These are phyloP conservation scores for Cyclura pinguis DNA, from an alignment of 2,797 vertebrate genomes.

Conservation along the genomic window DNA sequence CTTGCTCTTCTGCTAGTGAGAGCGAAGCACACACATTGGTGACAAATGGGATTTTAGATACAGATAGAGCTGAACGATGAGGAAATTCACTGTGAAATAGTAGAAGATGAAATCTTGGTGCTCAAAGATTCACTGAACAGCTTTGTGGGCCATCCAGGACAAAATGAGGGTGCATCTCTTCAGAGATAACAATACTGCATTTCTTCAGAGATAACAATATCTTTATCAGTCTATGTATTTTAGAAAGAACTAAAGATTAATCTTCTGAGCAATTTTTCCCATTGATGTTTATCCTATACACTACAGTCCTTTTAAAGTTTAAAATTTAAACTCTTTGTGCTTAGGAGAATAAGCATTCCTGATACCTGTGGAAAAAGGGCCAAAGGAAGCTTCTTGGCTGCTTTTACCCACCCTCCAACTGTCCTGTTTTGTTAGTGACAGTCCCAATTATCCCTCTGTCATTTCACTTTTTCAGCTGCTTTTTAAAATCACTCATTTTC, in stretches of 20 bases:
- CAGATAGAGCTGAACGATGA: conserved; percentile 16
- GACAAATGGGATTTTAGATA: conserved; percentile 42
- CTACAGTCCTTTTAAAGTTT: not conserved
- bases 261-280: not conserved
- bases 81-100: not conserved
- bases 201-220: not conserved
- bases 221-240: not conserved
- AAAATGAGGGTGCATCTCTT: not conserved
- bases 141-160: conserved; percentile 22
- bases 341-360: not conserved
- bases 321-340: not conserved
- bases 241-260: conserved; percentile 2
- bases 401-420: no score
- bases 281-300: not conserved
- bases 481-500: no score
- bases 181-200: not conserved
- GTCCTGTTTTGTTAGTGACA: no score
- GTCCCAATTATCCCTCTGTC: no score
- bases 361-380: not conserved
- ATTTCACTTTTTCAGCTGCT: no score
- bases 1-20: not conserved
- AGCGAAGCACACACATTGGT: not conserved
- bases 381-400: not conserved
- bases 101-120: conserved; percentile 26
- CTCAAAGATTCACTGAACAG: conserved; percentile 19